Conservation (phyloP, 2,113 vertebrate genomes). For the Callipepla californica region DNA sequence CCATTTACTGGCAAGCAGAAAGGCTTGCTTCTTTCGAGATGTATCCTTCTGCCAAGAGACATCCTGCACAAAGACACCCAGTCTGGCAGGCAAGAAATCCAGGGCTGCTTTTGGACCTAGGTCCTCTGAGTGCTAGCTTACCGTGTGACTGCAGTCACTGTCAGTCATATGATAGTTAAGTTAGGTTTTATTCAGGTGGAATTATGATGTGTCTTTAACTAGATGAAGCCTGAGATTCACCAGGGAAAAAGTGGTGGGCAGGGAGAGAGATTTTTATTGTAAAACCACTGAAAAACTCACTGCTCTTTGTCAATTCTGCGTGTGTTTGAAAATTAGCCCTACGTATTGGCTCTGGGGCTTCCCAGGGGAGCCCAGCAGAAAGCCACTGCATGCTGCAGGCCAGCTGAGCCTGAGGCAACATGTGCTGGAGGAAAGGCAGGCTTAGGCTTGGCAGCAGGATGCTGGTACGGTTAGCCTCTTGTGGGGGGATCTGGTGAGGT, state of each 20-base stretch:
- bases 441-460: neutral
- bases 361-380: neutral
- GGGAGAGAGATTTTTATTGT: neutral
- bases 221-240: neutral
- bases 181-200: neutral
- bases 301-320: neutral
- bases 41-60: neutral
- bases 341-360: neutral
- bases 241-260: neutral
- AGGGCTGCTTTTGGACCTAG: neutral
- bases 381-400: neutral
- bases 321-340: neutral
- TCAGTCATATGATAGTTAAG: neutral
- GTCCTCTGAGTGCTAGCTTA: neutral
- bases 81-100: neutral
- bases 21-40: neutral
- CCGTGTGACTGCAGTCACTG: neutral
- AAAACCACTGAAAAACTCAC: accelerated
- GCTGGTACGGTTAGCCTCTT: neutral
- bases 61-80: neutral
- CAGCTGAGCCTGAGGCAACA: too few relatives aligned
- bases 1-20: neutral
- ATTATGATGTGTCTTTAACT: neutral
- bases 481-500: neutral
- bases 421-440: neutral